Conservation (phyloP, 2,797 vertebrate species). For the Cephalopachus bancanus region DNA sequence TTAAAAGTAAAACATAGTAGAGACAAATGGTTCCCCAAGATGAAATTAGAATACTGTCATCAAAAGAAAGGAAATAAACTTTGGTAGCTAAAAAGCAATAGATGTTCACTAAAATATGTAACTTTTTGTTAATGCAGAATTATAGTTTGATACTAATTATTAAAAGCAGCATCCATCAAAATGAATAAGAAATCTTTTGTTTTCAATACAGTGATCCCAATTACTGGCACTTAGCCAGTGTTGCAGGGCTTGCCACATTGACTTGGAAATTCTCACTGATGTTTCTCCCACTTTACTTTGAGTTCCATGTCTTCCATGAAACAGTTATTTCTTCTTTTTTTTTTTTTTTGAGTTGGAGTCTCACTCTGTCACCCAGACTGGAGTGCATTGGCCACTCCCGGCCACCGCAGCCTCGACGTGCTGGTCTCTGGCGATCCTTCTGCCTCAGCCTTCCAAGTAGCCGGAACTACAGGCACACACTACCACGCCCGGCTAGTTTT, state of each 20-base stretch:
- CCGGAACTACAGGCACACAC: too few relatives aligned
- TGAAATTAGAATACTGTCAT: not conserved
- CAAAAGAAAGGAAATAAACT: constrained; percentile 33
- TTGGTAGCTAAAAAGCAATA: not conserved
- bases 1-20: not conserved
- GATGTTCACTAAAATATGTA: not conserved
- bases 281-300: not conserved
- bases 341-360: too few relatives aligned
- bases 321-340: not conserved
- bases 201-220: not conserved
- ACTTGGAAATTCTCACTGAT: not conserved
- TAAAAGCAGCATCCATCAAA: not conserved
- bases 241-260: not conserved
- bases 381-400: too few relatives aligned
- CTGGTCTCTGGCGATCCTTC: too few relatives aligned
- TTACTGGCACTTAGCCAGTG: not conserved
- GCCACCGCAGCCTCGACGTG: too few relatives aligned
- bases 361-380: too few relatives aligned
- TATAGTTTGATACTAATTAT: constrained; percentile 8
- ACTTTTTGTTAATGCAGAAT: constrained; percentile 24
- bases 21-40: not conserved
- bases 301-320: not conserved
- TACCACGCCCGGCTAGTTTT: too few relatives aligned
- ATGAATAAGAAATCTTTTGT: constrained; percentile 11
- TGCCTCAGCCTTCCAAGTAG: too few relatives aligned